These are phyloP conservation scores for Benthosema pterotum DNA, from an alignment of 2,797 vertebrate species.

Conservation along the genomic window DNA sequence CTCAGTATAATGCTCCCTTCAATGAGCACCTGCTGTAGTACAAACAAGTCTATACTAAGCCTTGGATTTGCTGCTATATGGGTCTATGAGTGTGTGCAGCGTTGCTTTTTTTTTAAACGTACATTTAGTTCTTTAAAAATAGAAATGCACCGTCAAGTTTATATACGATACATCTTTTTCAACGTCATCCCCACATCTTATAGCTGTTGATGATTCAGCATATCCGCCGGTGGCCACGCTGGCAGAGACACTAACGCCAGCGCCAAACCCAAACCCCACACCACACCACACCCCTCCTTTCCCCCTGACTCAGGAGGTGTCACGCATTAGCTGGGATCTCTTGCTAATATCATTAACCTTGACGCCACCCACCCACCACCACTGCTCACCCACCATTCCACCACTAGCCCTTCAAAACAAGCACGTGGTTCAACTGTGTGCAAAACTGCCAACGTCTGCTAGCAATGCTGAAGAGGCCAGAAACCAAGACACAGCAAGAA, in stretches of 20 bases:
- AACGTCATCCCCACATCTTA: conserved; percentile 39
- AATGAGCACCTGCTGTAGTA: neutral
- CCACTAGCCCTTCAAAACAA: conserved; percentile 12
- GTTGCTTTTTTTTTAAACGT: conserved; percentile 9
- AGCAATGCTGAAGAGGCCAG: no score
- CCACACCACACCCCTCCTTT: conserved; percentile 2
- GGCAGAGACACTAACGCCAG: conserved; percentile 15
- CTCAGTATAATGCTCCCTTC: neutral
- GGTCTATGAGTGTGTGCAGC: no score
- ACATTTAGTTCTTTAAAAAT: conserved; percentile 28
- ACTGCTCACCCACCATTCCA: conserved; percentile 54
- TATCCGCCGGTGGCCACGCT: conserved; percentile 4
- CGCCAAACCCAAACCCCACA: conserved; percentile 6
- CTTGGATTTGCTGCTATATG: no score
- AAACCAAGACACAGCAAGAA: no score
- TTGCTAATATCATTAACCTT: conserved; percentile 58
- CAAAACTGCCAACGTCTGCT: neutral
- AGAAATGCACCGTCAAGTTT: conserved; percentile 37
- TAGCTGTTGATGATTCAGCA: conserved; percentile 52
- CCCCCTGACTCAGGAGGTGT: conserved; percentile 21
- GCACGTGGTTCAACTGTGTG: conserved; percentile 1
- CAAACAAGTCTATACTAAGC: neutral
- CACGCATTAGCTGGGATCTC: conserved; percentile 49
- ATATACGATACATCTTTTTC: conserved; percentile 38
- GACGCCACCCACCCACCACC: conserved; percentile 27